Base-by-base conservation (phyloP, 2,888 invertebrate genomes). In the Microctonus hyperodae region DNA sequence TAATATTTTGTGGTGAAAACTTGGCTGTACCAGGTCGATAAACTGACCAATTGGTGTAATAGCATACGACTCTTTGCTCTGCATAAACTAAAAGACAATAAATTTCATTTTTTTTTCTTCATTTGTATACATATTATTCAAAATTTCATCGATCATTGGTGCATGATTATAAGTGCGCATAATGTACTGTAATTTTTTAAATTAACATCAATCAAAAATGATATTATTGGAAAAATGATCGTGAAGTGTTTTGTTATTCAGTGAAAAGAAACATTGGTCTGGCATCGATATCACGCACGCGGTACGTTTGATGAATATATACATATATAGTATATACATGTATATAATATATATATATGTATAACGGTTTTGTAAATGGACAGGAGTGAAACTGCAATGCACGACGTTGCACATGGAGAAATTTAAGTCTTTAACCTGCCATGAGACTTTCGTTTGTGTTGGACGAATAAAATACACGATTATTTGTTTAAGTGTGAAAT, bases 31-130 rank as follows among this genome's bases (percentile, higher is more conserved):
- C 95, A 2, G 95, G 95, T 70, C 95, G 88, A 85, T 95, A 95
- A 50, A 95, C 93, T 72, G 95, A 95, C 96, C 96, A 96, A 85
- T 95, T 95, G 53, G 95, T 95, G 87, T 95, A 95, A 85, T 96
- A 96, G 81, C 95, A 96, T 64, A 96, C 95, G 76, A 96, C 91
- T 74, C 92, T 90, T 65, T 90, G 89, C 82, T 93, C 91, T 70
- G 85, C 85, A 53, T 83, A 77, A 73, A 81, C 87, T 87, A 78
- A 25, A 83, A 82, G 25, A 68, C 53, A 40, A 35, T 28, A 31
- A 20, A 58, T 35, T 37, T 3, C 23, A 48, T 33, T 51, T 23
- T 51, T 48, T 44, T 48, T 13, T 55, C 13, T 60, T 25, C 20
- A 51, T 33, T 22, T 33, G 23, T 61, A 6, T 33, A 11, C 16